These are phyloP conservation scores for Thymelicus sylvestris DNA, from an alignment of 2,888 invertebrate species.

Conservation along the genomic window DNA sequence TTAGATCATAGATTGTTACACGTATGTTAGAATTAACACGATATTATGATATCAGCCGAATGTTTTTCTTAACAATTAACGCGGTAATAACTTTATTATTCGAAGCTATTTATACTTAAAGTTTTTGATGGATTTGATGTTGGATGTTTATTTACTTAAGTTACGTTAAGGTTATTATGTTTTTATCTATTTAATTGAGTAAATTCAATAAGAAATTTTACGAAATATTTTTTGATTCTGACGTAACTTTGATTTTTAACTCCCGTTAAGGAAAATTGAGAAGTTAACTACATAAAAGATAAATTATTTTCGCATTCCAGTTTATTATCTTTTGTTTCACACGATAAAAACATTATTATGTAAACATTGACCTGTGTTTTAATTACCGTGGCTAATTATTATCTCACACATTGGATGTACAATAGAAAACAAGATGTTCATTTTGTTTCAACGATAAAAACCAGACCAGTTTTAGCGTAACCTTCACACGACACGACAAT, in stretches of 20 bases:
- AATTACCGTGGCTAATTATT: not conserved
- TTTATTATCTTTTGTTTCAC: slow-evolving; percentile 13
- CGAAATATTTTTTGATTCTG: too few relatives aligned
- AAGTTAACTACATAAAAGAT: too few relatives aligned
- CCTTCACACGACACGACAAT: slow-evolving; percentile 6
- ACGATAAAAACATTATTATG: not conserved
- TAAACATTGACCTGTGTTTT: slow-evolving; percentile 9
- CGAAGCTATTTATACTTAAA: too few relatives aligned
- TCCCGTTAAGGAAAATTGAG: too few relatives aligned
- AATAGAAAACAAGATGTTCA: not conserved
- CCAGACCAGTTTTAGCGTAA: not conserved
- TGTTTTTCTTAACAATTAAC: slow-evolving; percentile 22
- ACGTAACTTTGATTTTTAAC: too few relatives aligned
- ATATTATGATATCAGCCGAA: slow-evolving; percentile 13
- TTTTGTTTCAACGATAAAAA: not conserved
- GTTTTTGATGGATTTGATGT: too few relatives aligned
- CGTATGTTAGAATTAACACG: slow-evolving; percentile 30
- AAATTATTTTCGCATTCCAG: not conserved
- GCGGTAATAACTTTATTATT: not conserved
- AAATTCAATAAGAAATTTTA: too few relatives aligned
- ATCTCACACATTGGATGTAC: not conserved
- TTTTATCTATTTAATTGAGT: too few relatives aligned
- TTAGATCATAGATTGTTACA: slow-evolving; percentile 43
- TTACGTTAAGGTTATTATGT: too few relatives aligned
- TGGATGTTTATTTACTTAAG: too few relatives aligned